phyloP scores from a whole-genome alignment of 2,113 vertebrate genomes.

The Martes martes region DNA sequence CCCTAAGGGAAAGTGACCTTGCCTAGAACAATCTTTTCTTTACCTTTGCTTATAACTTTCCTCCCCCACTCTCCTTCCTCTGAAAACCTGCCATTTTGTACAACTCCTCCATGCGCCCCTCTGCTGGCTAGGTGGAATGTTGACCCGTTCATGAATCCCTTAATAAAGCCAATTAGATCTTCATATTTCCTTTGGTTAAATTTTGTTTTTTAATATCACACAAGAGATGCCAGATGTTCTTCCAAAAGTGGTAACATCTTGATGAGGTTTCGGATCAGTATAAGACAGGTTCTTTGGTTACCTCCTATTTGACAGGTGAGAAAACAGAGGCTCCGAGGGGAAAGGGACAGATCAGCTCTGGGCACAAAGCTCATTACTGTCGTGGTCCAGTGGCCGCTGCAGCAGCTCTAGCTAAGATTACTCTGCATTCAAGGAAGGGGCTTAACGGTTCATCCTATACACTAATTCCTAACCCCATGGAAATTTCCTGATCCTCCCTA shows the following conservation, averaged over 20 bases:
- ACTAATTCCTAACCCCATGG: not conserved
- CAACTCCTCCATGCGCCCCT: not conserved
- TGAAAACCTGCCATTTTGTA: not conserved
- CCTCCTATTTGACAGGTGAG: not conserved
- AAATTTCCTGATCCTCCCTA: not conserved
- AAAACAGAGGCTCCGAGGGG: not conserved
- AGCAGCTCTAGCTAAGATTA: not conserved
- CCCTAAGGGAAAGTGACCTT: not conserved
- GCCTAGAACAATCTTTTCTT: not conserved
- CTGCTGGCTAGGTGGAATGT: not conserved
- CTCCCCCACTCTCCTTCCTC: not conserved
- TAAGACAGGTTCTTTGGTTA: not conserved
- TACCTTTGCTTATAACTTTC: not conserved
- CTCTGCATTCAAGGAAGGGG: not conserved
- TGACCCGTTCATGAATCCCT: not conserved
- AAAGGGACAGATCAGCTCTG: not conserved
- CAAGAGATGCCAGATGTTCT: not conserved
- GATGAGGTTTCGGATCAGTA: not conserved
- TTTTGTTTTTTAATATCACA: not conserved
- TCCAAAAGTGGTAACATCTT: not conserved
- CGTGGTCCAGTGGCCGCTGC: rapidly evolving
- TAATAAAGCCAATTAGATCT: not conserved
- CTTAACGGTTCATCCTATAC: too few species aligned
- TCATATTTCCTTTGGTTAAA: not conserved
- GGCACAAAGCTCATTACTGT: not conserved